Percentiles rank a stretch among this genome's conserved stretches.
Evolutionary conservation across 2,797 vertebrate species (phyloP).

Genomic region (Pitangus sulphuratus): DNA sequence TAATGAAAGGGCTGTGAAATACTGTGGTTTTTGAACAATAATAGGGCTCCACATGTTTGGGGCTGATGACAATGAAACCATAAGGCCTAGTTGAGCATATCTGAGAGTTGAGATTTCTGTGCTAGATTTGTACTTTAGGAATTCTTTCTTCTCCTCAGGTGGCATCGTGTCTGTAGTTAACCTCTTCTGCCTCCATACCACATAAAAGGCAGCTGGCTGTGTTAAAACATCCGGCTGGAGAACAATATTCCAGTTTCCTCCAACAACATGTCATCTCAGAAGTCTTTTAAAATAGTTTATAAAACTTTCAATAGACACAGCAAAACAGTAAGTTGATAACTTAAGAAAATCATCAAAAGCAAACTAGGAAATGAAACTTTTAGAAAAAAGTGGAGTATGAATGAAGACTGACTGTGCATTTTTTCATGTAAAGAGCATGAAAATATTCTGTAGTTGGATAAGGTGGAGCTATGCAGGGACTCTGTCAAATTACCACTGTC

Average conservation of each 20-base stretch:
- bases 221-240: slow-evolving; percentile 51
- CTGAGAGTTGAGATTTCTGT: neutral
- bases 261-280: neutral
- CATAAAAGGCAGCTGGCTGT: slow-evolving; percentile 20
- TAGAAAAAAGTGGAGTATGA: neutral
- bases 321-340: neutral
- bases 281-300: slow-evolving; percentile 50
- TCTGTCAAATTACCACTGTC: neutral
- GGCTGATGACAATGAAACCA: neutral
- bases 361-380: slow-evolving; percentile 16
- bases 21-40: neutral
- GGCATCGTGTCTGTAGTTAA: neutral
- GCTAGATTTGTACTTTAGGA: neutral
- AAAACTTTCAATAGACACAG: slow-evolving; percentile 29
- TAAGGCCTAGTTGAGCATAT: neutral
- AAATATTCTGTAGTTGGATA: neutral
- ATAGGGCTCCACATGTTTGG: neutral
- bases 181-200: neutral
- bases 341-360: slow-evolving; percentile 46
- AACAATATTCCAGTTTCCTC: slow-evolving; percentile 62
- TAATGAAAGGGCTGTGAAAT: neutral
- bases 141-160: neutral
- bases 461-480: neutral
- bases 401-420: neutral
- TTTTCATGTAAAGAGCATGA: neutral